Base-by-base conservation (phyloP, 2,888 invertebrate species). In the Sarcophaga carnaria region DNA sequence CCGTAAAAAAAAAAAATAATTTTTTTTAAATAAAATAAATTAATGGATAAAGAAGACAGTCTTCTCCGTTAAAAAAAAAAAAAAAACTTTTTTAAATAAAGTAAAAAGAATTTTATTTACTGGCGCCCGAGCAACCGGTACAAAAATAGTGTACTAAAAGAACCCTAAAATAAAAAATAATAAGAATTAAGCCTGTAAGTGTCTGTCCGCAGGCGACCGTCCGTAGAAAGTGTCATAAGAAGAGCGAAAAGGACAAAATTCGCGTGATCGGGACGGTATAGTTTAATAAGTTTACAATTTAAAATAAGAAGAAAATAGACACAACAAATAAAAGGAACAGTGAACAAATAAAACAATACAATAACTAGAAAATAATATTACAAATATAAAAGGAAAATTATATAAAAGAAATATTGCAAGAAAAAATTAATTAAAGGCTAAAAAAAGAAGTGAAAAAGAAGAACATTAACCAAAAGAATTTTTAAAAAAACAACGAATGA, bases 161-260 rank as follows among this genome's bases (percentile, higher is more conserved):
- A 45, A 67, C 37, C 47, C 47, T 25, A 25, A 3, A 25, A 25
- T 25, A 25, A 25, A 25, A 45, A 22, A 22, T 22, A 22, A 22
- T 22, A 22, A 22, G 22, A 22, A 22, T 22, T 22, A 22, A 67
- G 67, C 67, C 67, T 67, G 67, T 67, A 45, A 45, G 67, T 66
- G 66, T 66, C 66, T 37, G 67, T 67, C 67, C 67, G 67, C 67
- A 67, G 67, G 67, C 47, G 47, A 45, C 67, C 45, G 67, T 67
- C 47, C 47, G 47, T 67, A 45, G n/a, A 67, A 67, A 67, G 47
- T 67, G 47, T 67, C 47, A 45, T 67, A 45, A 67, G 47, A 47
- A 67, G 17, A 45, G 37, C 47, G 47, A 67, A 67, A 67, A 67
- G 67, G 47, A 47, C 45, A 67, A 67, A 67, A 67, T 67, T 67